Evolutionary conservation across 2,888 invertebrate species (phyloP).

Genomic region (Monochamus alternatus): DNA sequence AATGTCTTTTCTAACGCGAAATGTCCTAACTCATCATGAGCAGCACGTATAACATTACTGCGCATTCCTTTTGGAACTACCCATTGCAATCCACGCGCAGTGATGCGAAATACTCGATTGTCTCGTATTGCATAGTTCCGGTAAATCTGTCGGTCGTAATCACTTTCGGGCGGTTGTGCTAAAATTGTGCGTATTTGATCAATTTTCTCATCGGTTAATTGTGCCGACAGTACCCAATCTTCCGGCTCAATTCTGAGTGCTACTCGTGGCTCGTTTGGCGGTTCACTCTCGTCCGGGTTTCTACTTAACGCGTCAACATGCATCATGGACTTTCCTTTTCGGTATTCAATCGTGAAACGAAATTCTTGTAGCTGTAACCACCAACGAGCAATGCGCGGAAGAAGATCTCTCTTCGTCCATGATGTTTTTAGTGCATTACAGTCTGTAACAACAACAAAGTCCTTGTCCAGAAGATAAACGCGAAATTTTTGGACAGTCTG

Average conservation of each 20-base stretch:
- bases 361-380: too few relatives aligned
- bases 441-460: slow-evolving; percentile 50
- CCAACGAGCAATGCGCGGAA: not conserved
- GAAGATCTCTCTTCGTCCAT: not conserved
- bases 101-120: too few relatives aligned
- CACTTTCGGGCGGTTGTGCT: not conserved
- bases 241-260: too few relatives aligned
- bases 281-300: too few relatives aligned
- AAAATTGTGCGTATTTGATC: not conserved
- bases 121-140: too few relatives aligned
- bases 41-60: too few relatives aligned
- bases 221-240: too few relatives aligned
- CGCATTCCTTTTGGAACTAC: slow-evolving; percentile 20
- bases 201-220: not conserved
- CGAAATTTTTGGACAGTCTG: slow-evolving; percentile 45
- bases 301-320: not conserved
- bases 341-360: too few relatives aligned
- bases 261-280: too few relatives aligned
- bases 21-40: not conserved
- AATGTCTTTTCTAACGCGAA: not conserved
- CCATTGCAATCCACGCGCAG: too few relatives aligned
- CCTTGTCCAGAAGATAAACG: slow-evolving; percentile 53
- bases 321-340: not conserved
- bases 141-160: too few relatives aligned
- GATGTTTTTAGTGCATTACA: not conserved